phyloP scores from a whole-genome alignment of 2,113 vertebrate genomes.

The Oplegnathus fasciatus region DNA sequence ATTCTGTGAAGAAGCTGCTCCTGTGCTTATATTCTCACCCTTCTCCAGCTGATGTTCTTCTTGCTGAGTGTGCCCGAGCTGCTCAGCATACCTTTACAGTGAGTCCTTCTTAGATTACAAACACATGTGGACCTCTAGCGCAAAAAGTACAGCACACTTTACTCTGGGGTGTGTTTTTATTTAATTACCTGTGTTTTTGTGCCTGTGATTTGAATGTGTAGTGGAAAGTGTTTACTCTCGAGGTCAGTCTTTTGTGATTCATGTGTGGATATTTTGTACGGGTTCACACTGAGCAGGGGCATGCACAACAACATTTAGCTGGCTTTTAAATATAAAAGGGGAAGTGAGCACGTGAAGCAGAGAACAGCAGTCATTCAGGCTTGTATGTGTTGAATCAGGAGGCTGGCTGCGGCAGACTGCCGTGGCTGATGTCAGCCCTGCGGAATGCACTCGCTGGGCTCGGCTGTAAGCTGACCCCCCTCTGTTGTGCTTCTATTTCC shows the following conservation, averaged over 20 bases:
- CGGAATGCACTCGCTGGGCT: conserved; percentile 62
- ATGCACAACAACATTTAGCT: not conserved
- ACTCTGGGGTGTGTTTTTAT: not conserved
- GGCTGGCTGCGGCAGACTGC: conserved; percentile 49
- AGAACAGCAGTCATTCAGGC: conserved; percentile 29
- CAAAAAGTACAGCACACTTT: not conserved
- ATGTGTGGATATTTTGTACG: not conserved
- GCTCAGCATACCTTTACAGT: conserved; percentile 43
- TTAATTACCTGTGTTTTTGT: not conserved
- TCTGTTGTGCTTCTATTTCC: conserved; percentile 83
- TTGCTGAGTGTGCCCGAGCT: conserved; percentile 3
- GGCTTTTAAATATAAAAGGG: conserved; percentile 25
- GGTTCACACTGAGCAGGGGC: not conserved
- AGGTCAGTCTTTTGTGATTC: not conserved
- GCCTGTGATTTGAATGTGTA: not conserved
- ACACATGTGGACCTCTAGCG: conserved; percentile 28
- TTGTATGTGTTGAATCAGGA: conserved; percentile 62
- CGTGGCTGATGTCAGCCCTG: conserved; percentile 69
- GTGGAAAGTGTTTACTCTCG: not conserved
- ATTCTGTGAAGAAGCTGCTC: not conserved
- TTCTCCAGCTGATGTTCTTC: conserved; percentile 10
- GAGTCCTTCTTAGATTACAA: conserved; percentile 36
- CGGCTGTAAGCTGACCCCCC: conserved; percentile 66
- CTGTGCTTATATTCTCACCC: not conserved
- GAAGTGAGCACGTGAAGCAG: conserved; percentile 30